These are phyloP conservation scores for Drosophila sechellia DNA, from an alignment of 1,140 invertebrate genomes.

Conservation along the genomic window DNA sequence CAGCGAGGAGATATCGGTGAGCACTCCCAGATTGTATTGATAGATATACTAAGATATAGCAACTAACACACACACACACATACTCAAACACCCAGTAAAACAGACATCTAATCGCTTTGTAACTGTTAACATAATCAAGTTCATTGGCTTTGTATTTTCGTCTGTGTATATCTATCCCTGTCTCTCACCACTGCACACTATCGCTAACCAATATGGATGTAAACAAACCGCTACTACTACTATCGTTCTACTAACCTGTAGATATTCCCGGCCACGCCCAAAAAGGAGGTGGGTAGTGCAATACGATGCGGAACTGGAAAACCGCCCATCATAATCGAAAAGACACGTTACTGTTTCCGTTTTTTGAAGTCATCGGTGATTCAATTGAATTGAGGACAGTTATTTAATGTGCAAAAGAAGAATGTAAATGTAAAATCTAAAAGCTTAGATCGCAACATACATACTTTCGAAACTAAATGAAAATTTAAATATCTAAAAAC, in stretches of 20 bases:
- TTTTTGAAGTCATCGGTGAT: neutral
- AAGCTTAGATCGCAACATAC: no score
- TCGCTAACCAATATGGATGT: constrained; percentile 41
- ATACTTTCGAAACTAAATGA: no score
- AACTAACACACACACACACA: constrained; percentile 6
- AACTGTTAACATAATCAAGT: constrained; percentile 16
- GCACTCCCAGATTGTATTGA: neutral
- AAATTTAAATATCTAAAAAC: no score
- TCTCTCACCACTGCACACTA: constrained; percentile 53
- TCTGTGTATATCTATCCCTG: constrained; percentile 49
- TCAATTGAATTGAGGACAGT: no score
- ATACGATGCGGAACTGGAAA: neutral
- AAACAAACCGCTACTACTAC: constrained; percentile 38
- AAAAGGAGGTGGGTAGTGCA: constrained; percentile 79
- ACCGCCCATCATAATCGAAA: neutral
- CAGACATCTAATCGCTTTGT: constrained; percentile 13
- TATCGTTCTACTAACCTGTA: constrained; percentile 54
- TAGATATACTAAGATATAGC: neutral
- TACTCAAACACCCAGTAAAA: no score
- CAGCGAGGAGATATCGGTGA: constrained; percentile 94
- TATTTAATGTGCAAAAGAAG: no score
- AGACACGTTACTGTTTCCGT: constrained; percentile 1
- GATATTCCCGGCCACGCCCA: constrained; percentile 84
- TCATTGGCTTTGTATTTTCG: constrained; percentile 46
- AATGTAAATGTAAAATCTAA: no score